These are phyloP conservation scores for Semnopithecus entellus DNA, from an alignment of 2,113 vertebrate species.

Conservation along the genomic window DNA sequence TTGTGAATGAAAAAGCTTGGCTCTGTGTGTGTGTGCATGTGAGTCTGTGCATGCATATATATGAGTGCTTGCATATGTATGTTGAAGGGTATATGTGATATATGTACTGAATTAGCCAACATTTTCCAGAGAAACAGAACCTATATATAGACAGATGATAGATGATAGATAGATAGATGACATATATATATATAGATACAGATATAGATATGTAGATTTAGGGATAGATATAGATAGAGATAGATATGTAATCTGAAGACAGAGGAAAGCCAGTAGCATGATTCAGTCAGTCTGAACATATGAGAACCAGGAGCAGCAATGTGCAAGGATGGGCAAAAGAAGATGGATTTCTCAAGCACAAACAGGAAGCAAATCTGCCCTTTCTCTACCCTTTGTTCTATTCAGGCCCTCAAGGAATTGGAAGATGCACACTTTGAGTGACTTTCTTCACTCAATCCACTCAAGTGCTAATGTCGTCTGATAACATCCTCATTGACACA, in stretches of 20 bases:
- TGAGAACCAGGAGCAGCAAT: not conserved
- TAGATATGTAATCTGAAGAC: not conserved
- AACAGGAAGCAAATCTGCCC: not conserved
- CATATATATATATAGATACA: not conserved
- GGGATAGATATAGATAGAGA: not conserved
- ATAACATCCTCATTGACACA: not conserved
- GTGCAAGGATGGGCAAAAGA: not conserved
- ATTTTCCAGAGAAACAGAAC: constrained; percentile 4
- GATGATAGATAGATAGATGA: not conserved
- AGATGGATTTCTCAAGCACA: not conserved
- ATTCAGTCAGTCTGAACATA: not conserved
- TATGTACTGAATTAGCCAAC: not conserved
- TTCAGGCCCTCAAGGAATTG: not conserved
- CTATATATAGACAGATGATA: not conserved
- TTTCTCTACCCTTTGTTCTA: not conserved
- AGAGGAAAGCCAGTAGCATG: no score
- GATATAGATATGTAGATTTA: no score
- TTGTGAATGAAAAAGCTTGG: not conserved
- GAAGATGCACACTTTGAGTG: not conserved
- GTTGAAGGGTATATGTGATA: not conserved
- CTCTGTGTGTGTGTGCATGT: rapidly evolving
- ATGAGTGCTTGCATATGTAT: not conserved
- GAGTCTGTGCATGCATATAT: not conserved
- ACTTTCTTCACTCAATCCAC: not conserved
- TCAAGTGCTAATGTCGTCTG: no score